These are phyloP conservation scores for Habrosyne pyritoides DNA, from an alignment of 2,888 invertebrate genomes.

Conservation along the genomic window DNA sequence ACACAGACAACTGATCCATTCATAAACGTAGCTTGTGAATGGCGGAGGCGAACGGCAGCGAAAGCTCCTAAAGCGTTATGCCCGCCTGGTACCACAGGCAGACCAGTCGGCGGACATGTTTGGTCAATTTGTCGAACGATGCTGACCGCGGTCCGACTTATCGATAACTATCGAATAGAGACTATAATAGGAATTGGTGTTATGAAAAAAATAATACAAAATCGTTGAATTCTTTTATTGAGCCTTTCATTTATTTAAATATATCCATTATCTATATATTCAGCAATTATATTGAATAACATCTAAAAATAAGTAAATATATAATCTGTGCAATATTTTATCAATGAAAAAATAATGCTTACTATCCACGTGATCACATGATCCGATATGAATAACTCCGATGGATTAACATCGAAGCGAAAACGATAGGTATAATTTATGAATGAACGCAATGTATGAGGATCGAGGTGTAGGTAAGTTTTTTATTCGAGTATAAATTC, in stretches of 20 bases:
- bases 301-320: no score
- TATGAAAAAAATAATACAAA: neutral
- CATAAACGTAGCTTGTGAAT: slow-evolving; percentile 60
- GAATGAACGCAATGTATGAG: neutral
- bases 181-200: neutral
- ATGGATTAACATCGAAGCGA: neutral
- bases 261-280: no score
- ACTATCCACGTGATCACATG: neutral
- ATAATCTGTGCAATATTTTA: neutral
- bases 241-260: neutral
- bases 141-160: slow-evolving; percentile 31
- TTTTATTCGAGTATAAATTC: neutral
- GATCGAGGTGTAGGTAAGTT: neutral
- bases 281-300: neutral
- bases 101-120: slow-evolving; percentile 74
- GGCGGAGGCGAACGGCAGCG: slow-evolving; percentile 64
- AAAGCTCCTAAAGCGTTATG: slow-evolving; percentile 50
- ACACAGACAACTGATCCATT: slow-evolving; percentile 60
- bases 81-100: slow-evolving; percentile 66
- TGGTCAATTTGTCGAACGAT: slow-evolving; percentile 54
- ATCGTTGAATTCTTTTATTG: neutral
- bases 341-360: neutral
- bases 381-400: neutral
- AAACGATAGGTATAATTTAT: neutral
- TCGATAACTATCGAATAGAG: neutral